Evolutionary conservation across 2,888 invertebrate genomes (phyloP), one percentile per base, ranked within the genome.

Genomic region (Isotomurus palustris): DNA sequence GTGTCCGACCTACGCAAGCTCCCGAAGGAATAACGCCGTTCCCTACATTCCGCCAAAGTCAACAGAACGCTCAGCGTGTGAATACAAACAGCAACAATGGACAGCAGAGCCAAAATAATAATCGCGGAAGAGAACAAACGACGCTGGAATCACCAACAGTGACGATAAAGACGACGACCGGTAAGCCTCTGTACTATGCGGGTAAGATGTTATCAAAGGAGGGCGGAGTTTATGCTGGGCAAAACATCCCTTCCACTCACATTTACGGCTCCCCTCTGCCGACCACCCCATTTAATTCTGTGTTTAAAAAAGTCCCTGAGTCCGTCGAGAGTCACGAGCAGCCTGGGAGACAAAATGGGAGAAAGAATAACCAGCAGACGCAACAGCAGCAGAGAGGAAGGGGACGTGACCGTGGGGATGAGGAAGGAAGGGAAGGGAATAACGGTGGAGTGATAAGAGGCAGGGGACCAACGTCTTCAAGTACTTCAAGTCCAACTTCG

Each of bases 141-240:
- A 61, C 61, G 8, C 25, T 43, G 8, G 61, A 61, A 19, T 43
- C 32, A 25, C 43, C 60, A 5, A 52, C 57, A 5, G 48, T 56
- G 2, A 12, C 32, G 12, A n/a, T 40, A 10, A 59, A 62, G 27
- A 61, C 57, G 32, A 66, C 63, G 5, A 56, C 60, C 4, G 70
- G 70, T 35, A 70, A 70, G 36, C 68, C 70, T 3, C 41, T 70
- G 43, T 70, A 70, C 44, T 49, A 56, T 14, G 56, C 62, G 8
- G 70, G 68, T 4, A 67, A 63, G 56, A 69, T 69, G 69, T 29
- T 69, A 35, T 56, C 58, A 12, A 70, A 68, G 40, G 70, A 70
- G 52, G 70, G 70, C 8, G 70, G 70, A 6, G 43, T 70, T 40
- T 70, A 70, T 55, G 68, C 70, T n/a, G 64, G 67, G 14, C 60